Percentiles rank a stretch among this genome's conserved stretches.
Evolutionary conservation across 2,113 vertebrate species (phyloP).

Genomic region (Gopherus flavomarginatus): DNA sequence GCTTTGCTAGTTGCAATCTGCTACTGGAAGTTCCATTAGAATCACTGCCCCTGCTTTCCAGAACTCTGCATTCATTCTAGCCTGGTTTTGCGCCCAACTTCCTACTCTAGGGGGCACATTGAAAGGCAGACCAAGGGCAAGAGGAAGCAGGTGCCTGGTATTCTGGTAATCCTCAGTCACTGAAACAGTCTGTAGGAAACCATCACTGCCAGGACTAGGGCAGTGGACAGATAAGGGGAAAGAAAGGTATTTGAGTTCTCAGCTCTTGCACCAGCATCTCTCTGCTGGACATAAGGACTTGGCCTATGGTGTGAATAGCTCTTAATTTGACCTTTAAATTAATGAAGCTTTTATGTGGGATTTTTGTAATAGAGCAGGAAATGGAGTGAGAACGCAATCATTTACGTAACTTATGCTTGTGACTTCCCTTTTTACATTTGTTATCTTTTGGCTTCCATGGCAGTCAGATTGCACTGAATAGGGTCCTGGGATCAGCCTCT

Average conservation of each 20-base stretch:
- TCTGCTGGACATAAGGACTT: not conserved
- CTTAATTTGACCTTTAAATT: not conserved
- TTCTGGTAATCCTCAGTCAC: not conserved
- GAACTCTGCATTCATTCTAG: not conserved
- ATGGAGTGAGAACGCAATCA: not conserved
- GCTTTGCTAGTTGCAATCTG: no score
- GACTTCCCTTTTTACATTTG: not conserved
- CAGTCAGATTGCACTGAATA: not conserved
- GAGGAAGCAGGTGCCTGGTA: not conserved
- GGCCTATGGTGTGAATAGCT: not conserved
- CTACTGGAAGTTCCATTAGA: no score
- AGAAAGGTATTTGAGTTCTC: not conserved
- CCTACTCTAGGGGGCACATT: not conserved
- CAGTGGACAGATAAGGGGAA: not conserved
- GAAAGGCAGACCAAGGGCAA: not conserved
- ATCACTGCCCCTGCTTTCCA: no score
- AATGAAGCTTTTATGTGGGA: not conserved
- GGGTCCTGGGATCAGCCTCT: not conserved
- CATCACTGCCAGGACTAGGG: not conserved
- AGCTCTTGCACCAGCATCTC: not conserved
- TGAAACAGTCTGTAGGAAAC: not conserved
- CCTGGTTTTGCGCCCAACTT: not conserved
- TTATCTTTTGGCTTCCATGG: not conserved
- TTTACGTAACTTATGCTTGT: not conserved
- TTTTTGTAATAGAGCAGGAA: not conserved